Evolutionary conservation across 2,888 invertebrate genomes (phyloP).

Genomic region (Polyommatus icarus): DNA sequence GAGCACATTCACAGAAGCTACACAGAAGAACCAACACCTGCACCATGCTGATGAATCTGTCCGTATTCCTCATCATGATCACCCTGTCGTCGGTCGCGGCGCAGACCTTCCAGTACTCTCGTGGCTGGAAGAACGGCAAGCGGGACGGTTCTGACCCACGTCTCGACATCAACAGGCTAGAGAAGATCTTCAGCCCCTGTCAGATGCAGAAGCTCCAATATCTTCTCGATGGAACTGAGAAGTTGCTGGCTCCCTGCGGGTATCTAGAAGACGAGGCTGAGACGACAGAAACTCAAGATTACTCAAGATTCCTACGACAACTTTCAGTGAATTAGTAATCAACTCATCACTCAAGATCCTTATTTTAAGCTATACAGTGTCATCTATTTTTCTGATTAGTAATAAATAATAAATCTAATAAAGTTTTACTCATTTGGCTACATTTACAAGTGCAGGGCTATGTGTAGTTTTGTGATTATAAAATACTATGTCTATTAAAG

Average conservation of each 20-base stretch:
- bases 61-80: conserved; percentile 63
- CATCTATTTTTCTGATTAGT: too few relatives aligned
- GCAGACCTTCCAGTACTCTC: conserved; percentile 89
- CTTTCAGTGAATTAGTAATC: conserved; percentile 51
- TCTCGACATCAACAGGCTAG: conserved; percentile 53
- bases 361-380: too few relatives aligned
- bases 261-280: conserved; percentile 57
- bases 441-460: too few relatives aligned
- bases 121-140: conserved; percentile 89
- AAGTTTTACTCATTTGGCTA: too few relatives aligned
- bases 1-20: neutral
- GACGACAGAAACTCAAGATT: conserved; percentile 58
- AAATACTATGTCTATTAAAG: too few relatives aligned
- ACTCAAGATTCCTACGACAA: conserved; percentile 60
- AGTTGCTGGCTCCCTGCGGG: conserved; percentile 63
- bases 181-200: conserved; percentile 68
- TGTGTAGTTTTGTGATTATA: too few relatives aligned
- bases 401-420: too few relatives aligned
- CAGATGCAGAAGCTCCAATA: conserved; percentile 75
- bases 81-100: conserved; percentile 71
- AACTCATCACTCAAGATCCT: neutral
- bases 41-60: conserved; percentile 57
- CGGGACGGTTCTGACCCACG: conserved; percentile 59
- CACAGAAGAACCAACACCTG: neutral
- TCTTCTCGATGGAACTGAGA: conserved; percentile 74